Conservation (phyloP, 1,140 invertebrate species). For the Gonioctena quinquepunctata region DNA sequence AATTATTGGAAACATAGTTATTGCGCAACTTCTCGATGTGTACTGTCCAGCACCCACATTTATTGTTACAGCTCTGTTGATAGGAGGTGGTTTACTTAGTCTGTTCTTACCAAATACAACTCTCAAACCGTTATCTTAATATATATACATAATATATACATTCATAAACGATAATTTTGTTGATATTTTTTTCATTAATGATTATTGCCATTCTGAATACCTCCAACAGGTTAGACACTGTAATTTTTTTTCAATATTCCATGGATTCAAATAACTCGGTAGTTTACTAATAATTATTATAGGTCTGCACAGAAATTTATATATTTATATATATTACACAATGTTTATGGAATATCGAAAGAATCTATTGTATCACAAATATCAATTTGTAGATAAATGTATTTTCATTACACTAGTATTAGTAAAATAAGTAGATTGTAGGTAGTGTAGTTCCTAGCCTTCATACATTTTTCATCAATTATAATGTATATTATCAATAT, state of each 20-base stretch:
- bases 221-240: not conserved
- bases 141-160: not conserved
- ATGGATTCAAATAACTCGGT: not conserved
- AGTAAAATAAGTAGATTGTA: slow-evolving; percentile 6
- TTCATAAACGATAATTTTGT: not conserved
- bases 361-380: not conserved
- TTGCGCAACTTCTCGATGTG: slow-evolving; percentile 77
- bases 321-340: not conserved
- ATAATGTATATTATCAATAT: not conserved
- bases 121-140: slow-evolving; percentile 76
- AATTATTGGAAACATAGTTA: slow-evolving; percentile 86
- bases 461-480: not conserved
- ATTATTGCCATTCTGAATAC: not conserved
- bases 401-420: slow-evolving; percentile 4
- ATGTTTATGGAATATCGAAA: not conserved
- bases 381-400: not conserved
- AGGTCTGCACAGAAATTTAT: not conserved
- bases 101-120: slow-evolving; percentile 85
- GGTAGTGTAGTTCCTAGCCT: not conserved
- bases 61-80: slow-evolving; percentile 78
- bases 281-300: not conserved
- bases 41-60: slow-evolving; percentile 85
- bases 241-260: no score
- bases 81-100: slow-evolving; percentile 81
- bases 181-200: not conserved